Conservation (phyloP, 53 echinoderm and acorn worm species). For the Holothuria leucospilota region DNA sequence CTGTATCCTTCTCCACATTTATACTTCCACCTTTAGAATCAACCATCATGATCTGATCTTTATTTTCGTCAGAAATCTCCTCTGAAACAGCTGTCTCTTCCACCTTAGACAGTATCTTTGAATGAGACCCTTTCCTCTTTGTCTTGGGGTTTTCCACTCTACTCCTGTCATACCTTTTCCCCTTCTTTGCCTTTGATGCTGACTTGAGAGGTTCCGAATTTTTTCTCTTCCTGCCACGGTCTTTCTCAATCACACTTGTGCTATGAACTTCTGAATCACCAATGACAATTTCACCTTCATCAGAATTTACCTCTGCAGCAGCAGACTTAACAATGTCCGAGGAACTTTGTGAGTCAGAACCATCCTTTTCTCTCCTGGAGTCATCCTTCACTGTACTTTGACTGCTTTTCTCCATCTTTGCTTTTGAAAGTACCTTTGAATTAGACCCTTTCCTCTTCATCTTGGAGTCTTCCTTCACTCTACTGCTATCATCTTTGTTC, state of each 20-base stretch:
- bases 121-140: too few relatives aligned
- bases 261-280: neutral
- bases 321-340: neutral
- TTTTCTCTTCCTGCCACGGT: neutral
- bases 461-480: neutral
- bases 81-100: too few relatives aligned
- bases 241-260: neutral
- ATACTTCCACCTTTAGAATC: too few relatives aligned
- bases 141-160: neutral
- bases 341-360: neutral
- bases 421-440: neutral
- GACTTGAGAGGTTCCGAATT: neutral
- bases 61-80: too few relatives aligned
- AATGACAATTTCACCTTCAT: neutral
- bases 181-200: conserved; percentile 2
- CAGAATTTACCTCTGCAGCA: neutral
- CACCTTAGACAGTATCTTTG: too few relatives aligned
- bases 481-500: neutral
- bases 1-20: too few relatives aligned
- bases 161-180: neutral
- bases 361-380: neutral
- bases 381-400: neutral
- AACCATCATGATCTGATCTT: too few relatives aligned
- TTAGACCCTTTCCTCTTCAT: too few relatives aligned
- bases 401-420: conserved; percentile 17